phyloP scores from a whole-genome alignment of 2,797 vertebrate genomes.

The Crotalus adamanteus region DNA sequence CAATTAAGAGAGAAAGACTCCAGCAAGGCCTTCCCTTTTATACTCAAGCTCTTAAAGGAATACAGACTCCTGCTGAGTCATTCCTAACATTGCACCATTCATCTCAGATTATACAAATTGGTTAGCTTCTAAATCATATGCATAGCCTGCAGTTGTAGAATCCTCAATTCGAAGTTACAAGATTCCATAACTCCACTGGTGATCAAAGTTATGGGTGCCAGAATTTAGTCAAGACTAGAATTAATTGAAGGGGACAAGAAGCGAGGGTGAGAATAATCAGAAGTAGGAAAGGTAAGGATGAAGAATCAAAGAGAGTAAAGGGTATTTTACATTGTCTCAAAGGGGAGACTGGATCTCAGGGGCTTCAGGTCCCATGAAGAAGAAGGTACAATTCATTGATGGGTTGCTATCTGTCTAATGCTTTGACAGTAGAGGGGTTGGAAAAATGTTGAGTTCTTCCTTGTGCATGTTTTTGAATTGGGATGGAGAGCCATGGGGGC shows the following conservation, averaged over 20 bases:
- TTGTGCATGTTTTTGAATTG: neutral
- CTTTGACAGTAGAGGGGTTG: neutral
- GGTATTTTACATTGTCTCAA: neutral
- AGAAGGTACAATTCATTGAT: neutral
- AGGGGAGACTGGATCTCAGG: neutral
- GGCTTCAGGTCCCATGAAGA: neutral
- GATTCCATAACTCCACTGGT: neutral
- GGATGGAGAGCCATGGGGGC: neutral
- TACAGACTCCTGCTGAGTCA: too few relatives aligned
- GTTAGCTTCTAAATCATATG: neutral
- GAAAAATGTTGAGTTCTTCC: neutral
- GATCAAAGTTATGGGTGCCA: neutral
- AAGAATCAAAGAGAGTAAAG: neutral
- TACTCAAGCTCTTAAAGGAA: too few relatives aligned
- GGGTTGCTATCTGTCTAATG: neutral
- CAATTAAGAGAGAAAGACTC: too few relatives aligned
- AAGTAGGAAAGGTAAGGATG: neutral
- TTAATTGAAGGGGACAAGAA: neutral
- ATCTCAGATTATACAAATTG: too few relatives aligned
- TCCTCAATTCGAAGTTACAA: neutral
- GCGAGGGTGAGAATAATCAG: neutral
- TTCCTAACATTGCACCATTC: too few relatives aligned
- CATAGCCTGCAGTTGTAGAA: neutral
- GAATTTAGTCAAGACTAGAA: neutral
- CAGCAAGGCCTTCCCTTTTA: too few relatives aligned